Evolutionary conservation across 2,888 invertebrate species (phyloP).

Genomic region (Amphiduros pacificus): DNA sequence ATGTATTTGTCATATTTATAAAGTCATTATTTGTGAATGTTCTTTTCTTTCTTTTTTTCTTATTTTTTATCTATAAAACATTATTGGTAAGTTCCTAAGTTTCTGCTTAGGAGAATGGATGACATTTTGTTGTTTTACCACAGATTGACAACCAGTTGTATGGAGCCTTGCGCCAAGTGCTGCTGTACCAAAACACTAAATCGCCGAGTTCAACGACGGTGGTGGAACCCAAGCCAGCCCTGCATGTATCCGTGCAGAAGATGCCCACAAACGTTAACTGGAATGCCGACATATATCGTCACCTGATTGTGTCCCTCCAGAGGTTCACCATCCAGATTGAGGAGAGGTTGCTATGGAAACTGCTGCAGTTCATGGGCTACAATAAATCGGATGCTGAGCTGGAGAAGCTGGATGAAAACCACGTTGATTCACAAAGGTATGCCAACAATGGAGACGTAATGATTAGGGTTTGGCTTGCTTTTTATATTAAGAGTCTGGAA

Average conservation of each 20-base stretch:
- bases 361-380: constrained; percentile 63
- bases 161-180: constrained; percentile 81
- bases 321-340: constrained; percentile 86
- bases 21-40: neutral
- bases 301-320: constrained; percentile 78
- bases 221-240: constrained; percentile 66
- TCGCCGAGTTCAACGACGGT: constrained; percentile 56
- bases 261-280: constrained; percentile 68
- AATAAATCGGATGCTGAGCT: constrained; percentile 65
- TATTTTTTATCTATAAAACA: too few relatives aligned
- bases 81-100: too few relatives aligned
- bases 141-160: constrained; percentile 83
- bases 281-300: constrained; percentile 86
- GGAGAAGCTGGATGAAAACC: constrained; percentile 71
- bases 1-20: neutral
- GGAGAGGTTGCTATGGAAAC: constrained; percentile 77
- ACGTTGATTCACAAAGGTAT: constrained; percentile 73
- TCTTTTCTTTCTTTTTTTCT: neutral
- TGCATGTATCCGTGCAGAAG: constrained; percentile 76
- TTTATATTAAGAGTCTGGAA: too few relatives aligned
- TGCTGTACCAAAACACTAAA: constrained; percentile 64
- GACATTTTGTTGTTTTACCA: neutral
- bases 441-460: neutral
- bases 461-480: too few relatives aligned
- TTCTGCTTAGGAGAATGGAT: neutral